Conservation (phyloP, 2,797 vertebrate species). For the Cyprinella venusta region DNA sequence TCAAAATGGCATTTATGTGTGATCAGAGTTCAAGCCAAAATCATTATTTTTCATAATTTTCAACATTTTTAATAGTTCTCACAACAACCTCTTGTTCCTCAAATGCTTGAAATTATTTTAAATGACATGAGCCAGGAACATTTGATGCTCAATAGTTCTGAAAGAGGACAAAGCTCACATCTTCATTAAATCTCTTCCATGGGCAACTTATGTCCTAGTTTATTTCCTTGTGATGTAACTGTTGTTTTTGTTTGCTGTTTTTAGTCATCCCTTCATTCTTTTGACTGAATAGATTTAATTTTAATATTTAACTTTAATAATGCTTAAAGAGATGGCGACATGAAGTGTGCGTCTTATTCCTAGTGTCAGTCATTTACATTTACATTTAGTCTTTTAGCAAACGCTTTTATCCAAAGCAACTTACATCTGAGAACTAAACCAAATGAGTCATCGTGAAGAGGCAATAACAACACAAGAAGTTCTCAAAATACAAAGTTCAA, state of each 20-base stretch:
- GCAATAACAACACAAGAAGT: too few relatives aligned
- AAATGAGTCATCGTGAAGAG: too few relatives aligned
- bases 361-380: neutral
- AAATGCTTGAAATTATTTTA: neutral
- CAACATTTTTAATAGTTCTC: neutral
- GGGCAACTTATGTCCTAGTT: neutral
- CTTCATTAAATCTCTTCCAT: neutral
- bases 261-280: neutral
- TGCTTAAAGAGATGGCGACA: neutral
- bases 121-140: neutral
- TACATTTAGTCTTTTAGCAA: too few relatives aligned
- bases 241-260: neutral
- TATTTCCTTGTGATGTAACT: neutral
- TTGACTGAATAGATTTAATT: neutral
- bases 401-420: too few relatives aligned
- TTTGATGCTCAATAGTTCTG: neutral
- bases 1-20: too few relatives aligned
- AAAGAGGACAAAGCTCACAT: neutral
- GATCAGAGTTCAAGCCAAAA: neutral
- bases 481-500: too few relatives aligned
- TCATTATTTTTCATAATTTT: neutral
- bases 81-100: neutral
- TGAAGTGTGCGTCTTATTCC: slow-evolving; percentile 11
- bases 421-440: too few relatives aligned
- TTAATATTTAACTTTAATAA: neutral